phyloP scores from a whole-genome alignment of 2,113 vertebrate genomes.

The Pimephales promelas region DNA sequence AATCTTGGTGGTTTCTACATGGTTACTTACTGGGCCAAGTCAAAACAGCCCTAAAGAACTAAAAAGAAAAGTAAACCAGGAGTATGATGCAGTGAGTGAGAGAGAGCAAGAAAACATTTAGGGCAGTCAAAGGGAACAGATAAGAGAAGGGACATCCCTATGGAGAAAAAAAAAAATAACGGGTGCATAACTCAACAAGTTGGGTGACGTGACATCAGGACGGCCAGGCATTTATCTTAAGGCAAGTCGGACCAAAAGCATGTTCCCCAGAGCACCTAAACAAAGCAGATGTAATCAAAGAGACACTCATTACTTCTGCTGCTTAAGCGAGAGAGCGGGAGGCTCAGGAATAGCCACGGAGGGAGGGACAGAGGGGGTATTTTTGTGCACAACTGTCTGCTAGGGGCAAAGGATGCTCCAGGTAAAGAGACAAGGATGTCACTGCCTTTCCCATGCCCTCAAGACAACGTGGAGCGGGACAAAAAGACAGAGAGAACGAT shows the following conservation, averaged over 20 bases:
- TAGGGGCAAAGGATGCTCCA: constrained; percentile 33
- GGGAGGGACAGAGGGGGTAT: constrained; percentile 42
- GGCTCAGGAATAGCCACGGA: constrained; percentile 37
- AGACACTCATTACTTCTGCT: constrained; percentile 53
- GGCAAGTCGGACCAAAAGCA: constrained; percentile 4
- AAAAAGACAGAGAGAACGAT: constrained; percentile 19
- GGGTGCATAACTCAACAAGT: constrained; percentile 14
- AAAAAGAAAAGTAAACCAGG: background rate
- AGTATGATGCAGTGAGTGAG: too few relatives aligned
- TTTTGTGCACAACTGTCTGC: constrained; percentile 32
- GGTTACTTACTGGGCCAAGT: background rate
- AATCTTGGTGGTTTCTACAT: background rate
- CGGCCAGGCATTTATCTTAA: constrained; percentile 15
- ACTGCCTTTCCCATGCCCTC: constrained; percentile 16
- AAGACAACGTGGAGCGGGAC: constrained; percentile 11
- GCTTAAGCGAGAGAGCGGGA: constrained; percentile 49
- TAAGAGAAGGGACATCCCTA: background rate
- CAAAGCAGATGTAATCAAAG: constrained; percentile 52
- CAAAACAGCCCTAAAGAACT: background rate
- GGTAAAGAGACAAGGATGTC: constrained; percentile 38
- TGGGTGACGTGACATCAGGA: background rate
- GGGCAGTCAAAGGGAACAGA: background rate
- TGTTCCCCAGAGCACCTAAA: constrained; percentile 4
- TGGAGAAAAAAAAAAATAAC: background rate
- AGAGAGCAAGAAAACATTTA: background rate